A percentile compares a stretch with the other conserved stretches of the same genome.
These are phyloP conservation scores for Heliconius ethilla DNA, from an alignment of 2,888 invertebrate genomes.

Conservation along the genomic window DNA sequence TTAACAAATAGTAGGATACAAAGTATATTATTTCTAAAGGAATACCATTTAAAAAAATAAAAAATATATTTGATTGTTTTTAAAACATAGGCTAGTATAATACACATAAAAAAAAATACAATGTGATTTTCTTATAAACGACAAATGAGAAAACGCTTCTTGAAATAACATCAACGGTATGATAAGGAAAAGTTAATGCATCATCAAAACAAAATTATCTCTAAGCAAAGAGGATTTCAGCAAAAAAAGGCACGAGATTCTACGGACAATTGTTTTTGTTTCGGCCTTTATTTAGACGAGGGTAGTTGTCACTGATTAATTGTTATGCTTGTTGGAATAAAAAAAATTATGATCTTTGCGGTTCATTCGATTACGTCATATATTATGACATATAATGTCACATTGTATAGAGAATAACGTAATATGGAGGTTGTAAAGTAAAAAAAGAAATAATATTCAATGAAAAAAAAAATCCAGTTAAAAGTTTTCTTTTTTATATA, in stretches of 20 bases:
- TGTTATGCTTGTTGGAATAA: slow-evolving; percentile 12
- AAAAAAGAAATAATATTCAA: too few relatives aligned
- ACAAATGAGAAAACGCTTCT: slow-evolving; percentile 10
- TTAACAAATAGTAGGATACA: not conserved
- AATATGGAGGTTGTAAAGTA: too few relatives aligned
- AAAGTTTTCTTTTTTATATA: too few relatives aligned
- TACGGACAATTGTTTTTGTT: slow-evolving; percentile 27
- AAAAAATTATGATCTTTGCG: not conserved
- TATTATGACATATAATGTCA: too few relatives aligned
- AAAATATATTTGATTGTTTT: not conserved
- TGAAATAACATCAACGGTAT: slow-evolving; percentile 8
- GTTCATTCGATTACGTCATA: too few relatives aligned
- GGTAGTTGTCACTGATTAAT: slow-evolving; percentile 44
- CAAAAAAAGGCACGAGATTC: slow-evolving; percentile 26
- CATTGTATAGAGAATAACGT: too few relatives aligned
- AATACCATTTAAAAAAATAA: not conserved
- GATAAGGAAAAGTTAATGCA: slow-evolving; percentile 14
- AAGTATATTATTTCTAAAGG: not conserved
- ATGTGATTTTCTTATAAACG: not conserved
- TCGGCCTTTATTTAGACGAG: slow-evolving; percentile 32
- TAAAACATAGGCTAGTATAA: not conserved
- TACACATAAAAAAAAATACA: not conserved
- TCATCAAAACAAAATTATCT: slow-evolving; percentile 26
- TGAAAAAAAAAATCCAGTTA: too few relatives aligned
- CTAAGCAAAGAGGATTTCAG: slow-evolving; percentile 10